Evolutionary conservation across 1,140 invertebrate species (phyloP), one percentile per base, ranked within the genome.

Genomic region (Oncopeltus fasciatus): DNA sequence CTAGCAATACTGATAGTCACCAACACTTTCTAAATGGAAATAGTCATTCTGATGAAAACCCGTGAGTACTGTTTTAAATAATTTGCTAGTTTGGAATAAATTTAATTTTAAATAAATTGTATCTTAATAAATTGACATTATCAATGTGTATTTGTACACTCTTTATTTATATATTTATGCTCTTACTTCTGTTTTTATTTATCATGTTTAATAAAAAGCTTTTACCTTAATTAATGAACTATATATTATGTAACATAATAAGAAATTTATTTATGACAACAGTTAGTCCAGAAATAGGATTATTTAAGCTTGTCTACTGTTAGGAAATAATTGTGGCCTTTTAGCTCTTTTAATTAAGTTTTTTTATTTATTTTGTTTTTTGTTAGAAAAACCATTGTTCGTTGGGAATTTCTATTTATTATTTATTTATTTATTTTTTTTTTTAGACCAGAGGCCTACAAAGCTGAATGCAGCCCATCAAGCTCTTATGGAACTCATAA

Each of bases 381-480:
- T 38, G 21, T 26, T 33, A 20, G 33, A 59, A 16, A 11, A 29
- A n/a, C 20, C 53, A 51, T 53, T n/a, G 18, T 38, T 61, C n/a
- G n/a, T n/a, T n/a, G n/a, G n/a, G n/a, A n/a, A n/a, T n/a, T n/a
- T n/a, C n/a, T n/a, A n/a, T n/a, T n/a, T n/a, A n/a, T n/a, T n/a
- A n/a, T n/a, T n/a, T n/a, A n/a, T n/a, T n/a, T n/a, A n/a, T n/a
- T 21, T 49, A 11, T 16, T 26, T 53, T 53, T 27, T 53, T 53
- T 53, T 56, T 59, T 51, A 59, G 47, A 28, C 59, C 56, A 31
- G 62, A 59, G 2, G 31, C 66, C 67, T 72, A 53, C 70, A 77
- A 70, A 66, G 72, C 66, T 72, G 76, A 67, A 73, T 78, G 65
- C 73, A 75, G 44, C 75, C 72, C 51, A 72, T 72, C 61, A 69